These are phyloP conservation scores for Lampris megalopsis DNA, from an alignment of 2,113 vertebrate species.

Conservation along the genomic window DNA sequence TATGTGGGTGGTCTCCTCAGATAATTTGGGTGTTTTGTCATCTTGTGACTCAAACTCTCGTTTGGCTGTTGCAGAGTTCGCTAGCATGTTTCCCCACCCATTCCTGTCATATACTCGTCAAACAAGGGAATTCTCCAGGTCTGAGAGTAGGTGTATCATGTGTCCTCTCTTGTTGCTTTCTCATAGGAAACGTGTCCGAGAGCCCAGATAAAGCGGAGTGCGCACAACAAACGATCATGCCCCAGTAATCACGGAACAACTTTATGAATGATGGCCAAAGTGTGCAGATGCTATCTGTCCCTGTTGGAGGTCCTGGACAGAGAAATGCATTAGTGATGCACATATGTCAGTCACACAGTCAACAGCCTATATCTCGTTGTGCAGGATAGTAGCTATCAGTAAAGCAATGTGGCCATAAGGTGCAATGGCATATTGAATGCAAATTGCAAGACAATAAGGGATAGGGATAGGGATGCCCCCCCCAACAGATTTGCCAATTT, in stretches of 20 bases:
- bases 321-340: too few species aligned
- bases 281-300: too few species aligned
- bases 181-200: constrained; percentile 33
- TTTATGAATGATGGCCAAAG: too few species aligned
- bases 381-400: too few species aligned
- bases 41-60: constrained; percentile 12
- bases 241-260: neutral
- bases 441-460: too few species aligned
- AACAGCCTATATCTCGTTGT: too few species aligned
- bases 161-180: constrained; percentile 39
- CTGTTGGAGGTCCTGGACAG: too few species aligned
- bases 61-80: neutral
- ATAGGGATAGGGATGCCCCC: constrained; percentile 6
- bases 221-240: neutral
- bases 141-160: constrained; percentile 53
- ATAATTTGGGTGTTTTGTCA: neutral
- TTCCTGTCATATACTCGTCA: constrained; percentile 47
- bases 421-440: too few species aligned
- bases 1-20: neutral
- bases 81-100: constrained; percentile 60
- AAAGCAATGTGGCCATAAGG: too few species aligned
- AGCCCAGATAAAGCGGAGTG: neutral
- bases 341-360: too few species aligned
- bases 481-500: neutral
- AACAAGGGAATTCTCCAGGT: constrained; percentile 9